Base-by-base conservation (phyloP, 1,140 invertebrate genomes). In the Solenopsis invicta region DNA sequence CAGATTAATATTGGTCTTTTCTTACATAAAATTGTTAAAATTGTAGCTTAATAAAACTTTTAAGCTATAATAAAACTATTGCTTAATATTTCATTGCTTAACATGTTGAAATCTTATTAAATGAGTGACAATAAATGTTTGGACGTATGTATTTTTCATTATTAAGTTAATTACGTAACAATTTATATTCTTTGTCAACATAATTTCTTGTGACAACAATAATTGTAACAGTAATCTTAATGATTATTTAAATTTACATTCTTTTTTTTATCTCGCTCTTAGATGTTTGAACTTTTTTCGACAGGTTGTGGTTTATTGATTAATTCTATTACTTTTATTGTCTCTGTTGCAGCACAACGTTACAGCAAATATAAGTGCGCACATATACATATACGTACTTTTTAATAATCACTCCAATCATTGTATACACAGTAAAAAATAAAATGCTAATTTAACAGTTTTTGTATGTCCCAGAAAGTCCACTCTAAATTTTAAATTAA, bases 291-390 rank as follows among this genome's bases (percentile, higher is more conserved):
- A 59, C 8, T 12, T 74, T 74, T 59, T 34, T 75, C 54, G 64
- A 81, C 59, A 71, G 21, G 16, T 6, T 64, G 13, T 56, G 16
- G 21, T 34, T 66, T 45, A 37, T 81, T 59, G 54, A 78, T 34
- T 86, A 61, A 24, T 24, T 85, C 82, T 85, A 81, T 16, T 48
- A 37, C 52, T 86, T 81, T 86, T 69, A 61, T 86, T 67, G 84
- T 86, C 76, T 24, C 29, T 69, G 64, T 69, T 80, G 72, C 84
- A 61, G 84, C 64, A 69, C 64, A 67, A 86, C 59, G 6, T 86
- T 86, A 80, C 64, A 86, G 77, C 76, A 76, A 77, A 21, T 85
- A 67, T 86, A 67, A 59, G 4, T n/a, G 4, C 29, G 29, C 54
- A 82, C 29, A 62, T 52, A 29, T 29, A 29, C 29, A 45, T 16